Conservation (phyloP, 2,797 vertebrate genomes). For the Bradypus variegatus region DNA sequence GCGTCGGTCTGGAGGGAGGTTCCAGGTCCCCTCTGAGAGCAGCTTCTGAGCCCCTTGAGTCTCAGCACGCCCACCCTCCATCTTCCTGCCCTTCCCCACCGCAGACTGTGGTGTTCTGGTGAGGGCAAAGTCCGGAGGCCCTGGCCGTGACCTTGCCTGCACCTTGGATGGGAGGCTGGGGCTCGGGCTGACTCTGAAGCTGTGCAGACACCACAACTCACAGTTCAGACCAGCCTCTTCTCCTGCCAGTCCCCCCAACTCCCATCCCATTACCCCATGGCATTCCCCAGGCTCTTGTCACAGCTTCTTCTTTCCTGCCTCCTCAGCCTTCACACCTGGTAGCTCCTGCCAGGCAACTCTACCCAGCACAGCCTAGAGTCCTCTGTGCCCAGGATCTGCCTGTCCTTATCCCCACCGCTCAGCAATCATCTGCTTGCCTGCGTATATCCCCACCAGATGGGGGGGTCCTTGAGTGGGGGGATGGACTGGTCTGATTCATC, state of each 20-base stretch:
- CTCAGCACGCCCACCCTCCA: background rate
- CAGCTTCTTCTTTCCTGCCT: background rate
- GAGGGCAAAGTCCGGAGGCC: background rate
- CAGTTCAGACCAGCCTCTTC: background rate
- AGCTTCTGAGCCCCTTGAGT: background rate
- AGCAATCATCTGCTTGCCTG: background rate
- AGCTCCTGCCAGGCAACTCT: background rate
- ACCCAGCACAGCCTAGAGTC: background rate
- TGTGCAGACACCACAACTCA: background rate
- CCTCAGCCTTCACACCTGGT: background rate
- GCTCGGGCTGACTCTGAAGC: background rate
- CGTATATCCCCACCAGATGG: background rate
- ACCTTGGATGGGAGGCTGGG: background rate
- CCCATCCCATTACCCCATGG: fast-evolving
- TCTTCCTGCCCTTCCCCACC: background rate
- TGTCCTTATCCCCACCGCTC: background rate
- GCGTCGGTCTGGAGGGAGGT: conserved; percentile 96
- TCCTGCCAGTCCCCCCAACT: background rate
- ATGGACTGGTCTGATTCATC: background rate
- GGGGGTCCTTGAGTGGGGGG: background rate
- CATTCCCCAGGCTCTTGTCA: background rate
- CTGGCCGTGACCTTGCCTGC: background rate
- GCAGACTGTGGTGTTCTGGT: fast-evolving
- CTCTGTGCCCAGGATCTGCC: background rate
- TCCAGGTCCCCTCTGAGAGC: conserved; percentile 44